Evolutionary conservation across 2,888 invertebrate genomes (phyloP), one percentile per base, ranked within the genome.

Genomic region (Lochmaea crataegi): DNA sequence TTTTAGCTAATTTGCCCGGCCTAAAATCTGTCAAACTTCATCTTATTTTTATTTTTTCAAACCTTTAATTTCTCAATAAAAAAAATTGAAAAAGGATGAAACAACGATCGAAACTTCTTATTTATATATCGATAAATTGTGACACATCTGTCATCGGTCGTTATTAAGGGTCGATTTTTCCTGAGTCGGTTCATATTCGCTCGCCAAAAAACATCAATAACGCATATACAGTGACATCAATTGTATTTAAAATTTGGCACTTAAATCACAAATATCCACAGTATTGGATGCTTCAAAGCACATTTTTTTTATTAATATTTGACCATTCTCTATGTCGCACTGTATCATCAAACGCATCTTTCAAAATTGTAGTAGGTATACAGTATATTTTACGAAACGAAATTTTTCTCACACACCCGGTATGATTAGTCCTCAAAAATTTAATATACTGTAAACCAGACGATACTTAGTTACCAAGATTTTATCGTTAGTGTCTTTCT

Each of bases 161-260:
- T 16, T 60, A 12, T n/a, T 14, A 68, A 58, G 60, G 26, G 42
- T n/a, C 32, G 60, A 60, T 61, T 51, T 64, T 68, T 76, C 71
- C 74, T 73, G 74, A 73, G 74, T 73, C 45, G 45, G 22, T 72
- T 53, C 42, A 42, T 69, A 56, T 61, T 68, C 65, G 68, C 71
- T 75, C 70, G 66, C 63, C 71, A 71, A 77, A 71, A 69, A 74
- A 75, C 75, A 75, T 75, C 51, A 42, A 73, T 73, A 66, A 61
- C 66, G 71, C 68, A 77, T 70, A 68, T 75, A 68, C 75, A 70
- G 78, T 75, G 79, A 80, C 80, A 80, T 78, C 78, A 75, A 80
- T 80, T 76, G 77, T 80, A 79, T 79, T 79, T 74, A 83, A 82
- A 84, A 84, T 86, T 86, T 86, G 86, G 86, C 86, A 86, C 86